Base-by-base conservation (phyloP, 2,113 vertebrate species). In the Sylvia atricapilla region DNA sequence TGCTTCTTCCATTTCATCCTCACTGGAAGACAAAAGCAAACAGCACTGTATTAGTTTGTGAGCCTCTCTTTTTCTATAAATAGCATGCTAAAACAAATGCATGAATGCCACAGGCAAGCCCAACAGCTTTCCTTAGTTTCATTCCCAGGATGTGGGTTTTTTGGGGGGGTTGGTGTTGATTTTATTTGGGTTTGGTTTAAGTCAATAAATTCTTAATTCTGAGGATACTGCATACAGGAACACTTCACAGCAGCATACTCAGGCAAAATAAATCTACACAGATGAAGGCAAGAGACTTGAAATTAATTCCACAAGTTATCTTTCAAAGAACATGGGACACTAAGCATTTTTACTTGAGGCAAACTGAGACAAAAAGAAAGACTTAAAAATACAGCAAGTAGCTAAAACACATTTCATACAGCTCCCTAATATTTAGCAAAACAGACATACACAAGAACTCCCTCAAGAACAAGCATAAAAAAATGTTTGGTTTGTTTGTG, bases 1-100 rank as follows among this genome's bases (percentile, higher is more conserved):
- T 63, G 98, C 91, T 52, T 99, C 98, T 67, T 99, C 99, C 58
- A 97, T 98, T 83, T 99, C 99, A 62, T 99, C 99, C 52, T 99
- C 99, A 97, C 99, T 99, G 94, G 64, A 98, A 98, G 86, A 97
- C 37, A 98, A 97, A 96, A 97, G 90, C 59, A 96, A 86, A 69
- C 27, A 95, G 33, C 28, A 63, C 59, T 70, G 78, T 30, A 87
- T 96, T 89, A 89, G 35, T 90, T 62, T 66, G 31, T 44, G 76
- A 78, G 68, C 16, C 23, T 60, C 43, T 96, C 47, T 87, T 76
- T 88, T 69, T 89, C 81, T 52, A 75, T 39, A 66, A 79, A 90
- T 9, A 89, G 4, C 17, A 33, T 3, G 4, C 35, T 22, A 52
- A 60, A 41, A 31, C 13, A 73, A 98, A 97, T 72, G 60, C 22